Evolutionary conservation across 37 sponge, comb jelly and placozoan genomes (phyloP).

Genomic region (Aplysina aerophoba): DNA sequence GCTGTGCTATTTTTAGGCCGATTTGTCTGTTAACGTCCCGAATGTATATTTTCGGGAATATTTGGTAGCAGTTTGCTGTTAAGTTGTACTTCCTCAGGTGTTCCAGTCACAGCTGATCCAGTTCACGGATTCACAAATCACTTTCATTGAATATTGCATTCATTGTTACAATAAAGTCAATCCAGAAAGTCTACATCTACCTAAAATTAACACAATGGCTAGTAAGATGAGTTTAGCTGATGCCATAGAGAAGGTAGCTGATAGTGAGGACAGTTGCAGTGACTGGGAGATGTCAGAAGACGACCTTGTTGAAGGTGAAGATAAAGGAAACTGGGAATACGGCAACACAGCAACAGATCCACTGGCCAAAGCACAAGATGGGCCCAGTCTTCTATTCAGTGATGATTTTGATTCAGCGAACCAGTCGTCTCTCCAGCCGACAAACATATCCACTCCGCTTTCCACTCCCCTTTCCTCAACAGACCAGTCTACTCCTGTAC

Average conservation of each 20-base stretch:
- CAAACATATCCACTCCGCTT: not conserved
- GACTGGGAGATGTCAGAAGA: constrained; percentile 12
- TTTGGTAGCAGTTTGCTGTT: too few relatives aligned
- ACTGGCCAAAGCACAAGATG: not conserved
- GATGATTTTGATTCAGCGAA: not conserved
- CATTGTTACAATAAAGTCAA: too few relatives aligned
- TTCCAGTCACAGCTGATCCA: too few relatives aligned
- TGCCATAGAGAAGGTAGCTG: not conserved
- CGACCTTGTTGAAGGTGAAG: not conserved
- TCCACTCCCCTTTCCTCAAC: too few relatives aligned
- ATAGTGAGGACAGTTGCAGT: constrained; percentile 1
- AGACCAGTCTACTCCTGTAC: too few relatives aligned
- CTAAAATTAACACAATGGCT: not conserved
- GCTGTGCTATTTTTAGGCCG: too few relatives aligned
- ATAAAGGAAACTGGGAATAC: not conserved
- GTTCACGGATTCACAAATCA: too few relatives aligned
- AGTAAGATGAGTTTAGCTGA: not conserved
- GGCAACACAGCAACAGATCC: constrained; percentile 2
- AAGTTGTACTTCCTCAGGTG: too few relatives aligned
- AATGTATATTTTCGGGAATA: too few relatives aligned
- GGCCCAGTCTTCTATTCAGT: not conserved
- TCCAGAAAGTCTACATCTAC: too few relatives aligned
- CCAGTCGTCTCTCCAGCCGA: not conserved
- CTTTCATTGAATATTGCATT: too few relatives aligned
- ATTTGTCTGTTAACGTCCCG: too few relatives aligned